A percentile compares a stretch with the other conserved stretches of the same genome.
Evolutionary conservation across 1,140 invertebrate species (phyloP).

Genomic region (Drosophila pallidifrons): DNA sequence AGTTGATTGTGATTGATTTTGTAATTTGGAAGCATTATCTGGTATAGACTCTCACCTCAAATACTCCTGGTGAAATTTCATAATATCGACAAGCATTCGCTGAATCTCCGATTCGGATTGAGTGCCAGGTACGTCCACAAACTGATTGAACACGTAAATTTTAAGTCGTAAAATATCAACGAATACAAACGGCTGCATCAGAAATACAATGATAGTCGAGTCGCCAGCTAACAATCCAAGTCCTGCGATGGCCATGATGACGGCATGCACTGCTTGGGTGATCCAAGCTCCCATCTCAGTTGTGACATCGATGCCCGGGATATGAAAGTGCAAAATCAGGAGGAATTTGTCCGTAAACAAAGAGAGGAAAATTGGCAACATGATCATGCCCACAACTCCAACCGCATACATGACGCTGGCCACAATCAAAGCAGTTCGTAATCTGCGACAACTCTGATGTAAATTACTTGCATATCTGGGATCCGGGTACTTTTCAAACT

Average conservation of each 20-base stretch:
- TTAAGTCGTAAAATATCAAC: slow-evolving; percentile 51
- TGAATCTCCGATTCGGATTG: not conserved
- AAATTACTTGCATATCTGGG: slow-evolving; percentile 23
- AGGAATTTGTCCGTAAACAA: slow-evolving; percentile 1
- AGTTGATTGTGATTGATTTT: no score
- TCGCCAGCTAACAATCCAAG: slow-evolving; percentile 57
- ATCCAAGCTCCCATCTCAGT: slow-evolving; percentile 27
- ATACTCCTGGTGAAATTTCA: slow-evolving; percentile 58
- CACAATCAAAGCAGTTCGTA: not conserved
- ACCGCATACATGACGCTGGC: slow-evolving; percentile 30
- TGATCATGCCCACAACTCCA: slow-evolving; percentile 23
- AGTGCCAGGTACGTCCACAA: not conserved
- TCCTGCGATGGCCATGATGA: slow-evolving; percentile 22
- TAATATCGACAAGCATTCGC: slow-evolving; percentile 38
- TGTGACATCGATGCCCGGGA: slow-evolving; percentile 50
- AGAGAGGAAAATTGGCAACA: not conserved
- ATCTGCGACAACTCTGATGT: slow-evolving; percentile 11
- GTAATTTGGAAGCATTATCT: no score
- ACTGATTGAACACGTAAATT: slow-evolving; percentile 35
- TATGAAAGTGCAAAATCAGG: slow-evolving; percentile 47
- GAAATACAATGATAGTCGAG: slow-evolving; percentile 38
- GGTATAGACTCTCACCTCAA: slow-evolving; percentile 23
- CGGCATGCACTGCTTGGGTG: slow-evolving; percentile 29
- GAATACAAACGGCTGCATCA: slow-evolving; percentile 44
- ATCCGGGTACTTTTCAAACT: slow-evolving; percentile 38